A percentile compares a stretch with the other conserved stretches of the same genome.
Conservation (phyloP, 1,140 invertebrate species). For the Temnothorax longispinosus region DNA sequence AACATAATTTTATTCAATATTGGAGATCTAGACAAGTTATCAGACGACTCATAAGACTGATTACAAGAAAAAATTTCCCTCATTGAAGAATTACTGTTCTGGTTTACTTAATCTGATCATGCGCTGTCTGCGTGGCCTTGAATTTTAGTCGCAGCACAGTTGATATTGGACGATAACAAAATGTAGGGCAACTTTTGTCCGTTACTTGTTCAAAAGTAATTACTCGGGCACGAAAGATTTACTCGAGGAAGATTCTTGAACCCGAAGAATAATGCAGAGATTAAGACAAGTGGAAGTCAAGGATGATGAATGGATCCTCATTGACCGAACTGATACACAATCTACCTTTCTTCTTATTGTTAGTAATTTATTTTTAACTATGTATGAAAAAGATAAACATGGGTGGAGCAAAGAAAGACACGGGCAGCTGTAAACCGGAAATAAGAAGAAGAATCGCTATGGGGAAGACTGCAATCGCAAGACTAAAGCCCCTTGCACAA, state of each 20-base stretch:
- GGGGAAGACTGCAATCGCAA: too few species aligned
- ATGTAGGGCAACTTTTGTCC: constrained; percentile 87
- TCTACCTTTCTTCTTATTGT: constrained; percentile 1
- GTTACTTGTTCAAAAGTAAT: constrained; percentile 85
- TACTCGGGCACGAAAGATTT: constrained; percentile 74
- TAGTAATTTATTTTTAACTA: neutral
- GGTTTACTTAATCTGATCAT: too few species aligned
- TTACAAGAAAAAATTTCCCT: too few species aligned
- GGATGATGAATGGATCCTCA: constrained; percentile 87
- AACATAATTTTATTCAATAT: too few species aligned
- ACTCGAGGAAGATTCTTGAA: constrained; percentile 75
- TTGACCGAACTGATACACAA: constrained; percentile 81
- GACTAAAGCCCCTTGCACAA: too few species aligned
- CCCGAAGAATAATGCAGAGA: constrained; percentile 76
- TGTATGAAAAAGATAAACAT: neutral
- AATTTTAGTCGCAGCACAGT: too few species aligned
- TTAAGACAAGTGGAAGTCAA: constrained; percentile 82
- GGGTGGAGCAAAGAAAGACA: neutral
- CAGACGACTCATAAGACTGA: too few species aligned
- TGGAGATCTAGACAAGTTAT: too few species aligned
- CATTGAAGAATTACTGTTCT: too few species aligned
- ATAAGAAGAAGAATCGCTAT: too few species aligned
- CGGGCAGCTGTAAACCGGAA: too few species aligned
- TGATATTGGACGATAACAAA: constrained; percentile 53
- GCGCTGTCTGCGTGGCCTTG: too few species aligned